Evolutionary conservation across 2,797 vertebrate species (phyloP).

Genomic region (Podarcis siculus): DNA sequence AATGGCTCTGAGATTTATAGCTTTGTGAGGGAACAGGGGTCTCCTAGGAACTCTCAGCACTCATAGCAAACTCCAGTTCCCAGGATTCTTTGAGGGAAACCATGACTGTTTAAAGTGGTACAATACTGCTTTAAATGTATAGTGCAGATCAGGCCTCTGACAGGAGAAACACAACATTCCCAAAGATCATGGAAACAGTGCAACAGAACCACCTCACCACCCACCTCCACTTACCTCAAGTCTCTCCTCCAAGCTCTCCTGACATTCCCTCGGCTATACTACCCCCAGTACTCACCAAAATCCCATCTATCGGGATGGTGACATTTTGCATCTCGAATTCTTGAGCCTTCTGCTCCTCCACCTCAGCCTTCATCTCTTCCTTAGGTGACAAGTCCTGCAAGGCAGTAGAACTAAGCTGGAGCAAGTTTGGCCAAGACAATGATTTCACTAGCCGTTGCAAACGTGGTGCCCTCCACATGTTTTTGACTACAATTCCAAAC

Average conservation of each 20-base stretch:
- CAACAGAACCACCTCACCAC: too few relatives aligned
- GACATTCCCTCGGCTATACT: background rate
- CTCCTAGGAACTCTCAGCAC: too few relatives aligned
- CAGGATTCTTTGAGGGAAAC: too few relatives aligned
- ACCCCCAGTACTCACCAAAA: slow-evolving; percentile 3
- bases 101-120: too few relatives aligned
- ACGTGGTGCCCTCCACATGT: too few relatives aligned
- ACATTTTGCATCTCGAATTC: slow-evolving; percentile 22
- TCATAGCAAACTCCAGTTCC: too few relatives aligned
- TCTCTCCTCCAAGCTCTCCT: background rate
- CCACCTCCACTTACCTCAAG: background rate
- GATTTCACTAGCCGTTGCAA: background rate
- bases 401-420: background rate
- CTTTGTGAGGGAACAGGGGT: too few relatives aligned
- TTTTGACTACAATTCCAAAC: too few relatives aligned
- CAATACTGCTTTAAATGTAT: too few relatives aligned
- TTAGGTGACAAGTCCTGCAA: background rate
- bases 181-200: background rate
- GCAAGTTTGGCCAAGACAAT: background rate
- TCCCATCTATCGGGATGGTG: slow-evolving; percentile 20
- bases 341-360: background rate
- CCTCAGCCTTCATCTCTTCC: background rate
- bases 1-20: too few relatives aligned
- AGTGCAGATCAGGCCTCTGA: too few relatives aligned
- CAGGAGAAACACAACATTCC: background rate